phyloP scores from a whole-genome alignment of 23 tunicate species.

The Pegea sp. region DNA sequence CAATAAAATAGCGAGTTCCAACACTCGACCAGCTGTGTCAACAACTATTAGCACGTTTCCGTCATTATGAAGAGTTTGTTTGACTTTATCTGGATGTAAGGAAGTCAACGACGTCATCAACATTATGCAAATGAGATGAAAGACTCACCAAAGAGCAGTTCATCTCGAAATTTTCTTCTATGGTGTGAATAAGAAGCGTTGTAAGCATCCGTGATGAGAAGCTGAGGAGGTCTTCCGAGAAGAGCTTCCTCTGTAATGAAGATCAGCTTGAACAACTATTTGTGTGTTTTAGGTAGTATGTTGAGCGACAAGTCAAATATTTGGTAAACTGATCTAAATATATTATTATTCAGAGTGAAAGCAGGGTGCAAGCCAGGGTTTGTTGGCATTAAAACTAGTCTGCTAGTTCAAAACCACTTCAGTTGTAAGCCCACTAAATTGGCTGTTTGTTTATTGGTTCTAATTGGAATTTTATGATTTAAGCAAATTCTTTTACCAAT shows the following conservation, averaged over 20 bases:
- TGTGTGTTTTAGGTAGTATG: background rate
- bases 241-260: constrained; percentile 23
- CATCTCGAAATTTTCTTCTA: constrained; percentile 55
- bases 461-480: background rate
- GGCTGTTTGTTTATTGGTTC: too few relatives aligned
- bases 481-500: too few relatives aligned
- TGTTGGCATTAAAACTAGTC: too few relatives aligned
- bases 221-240: constrained; percentile 58
- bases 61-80: constrained; percentile 57
- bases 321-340: too few relatives aligned
- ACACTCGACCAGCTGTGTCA: constrained; percentile 94
- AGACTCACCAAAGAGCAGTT: constrained; percentile 44
- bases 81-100: constrained; percentile 30
- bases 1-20: constrained; percentile 87
- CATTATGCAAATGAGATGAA: background rate
- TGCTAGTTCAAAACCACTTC: too few relatives aligned
- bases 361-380: too few relatives aligned
- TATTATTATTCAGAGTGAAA: too few relatives aligned
- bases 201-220: constrained; percentile 83
- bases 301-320: background rate
- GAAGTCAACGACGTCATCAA: background rate
- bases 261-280: background rate
- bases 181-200: constrained; percentile 74
- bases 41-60: constrained; percentile 90
- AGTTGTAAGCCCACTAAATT: too few relatives aligned